Base-by-base conservation (phyloP, 2,113 vertebrate species). In the Sebastes fasciatus region DNA sequence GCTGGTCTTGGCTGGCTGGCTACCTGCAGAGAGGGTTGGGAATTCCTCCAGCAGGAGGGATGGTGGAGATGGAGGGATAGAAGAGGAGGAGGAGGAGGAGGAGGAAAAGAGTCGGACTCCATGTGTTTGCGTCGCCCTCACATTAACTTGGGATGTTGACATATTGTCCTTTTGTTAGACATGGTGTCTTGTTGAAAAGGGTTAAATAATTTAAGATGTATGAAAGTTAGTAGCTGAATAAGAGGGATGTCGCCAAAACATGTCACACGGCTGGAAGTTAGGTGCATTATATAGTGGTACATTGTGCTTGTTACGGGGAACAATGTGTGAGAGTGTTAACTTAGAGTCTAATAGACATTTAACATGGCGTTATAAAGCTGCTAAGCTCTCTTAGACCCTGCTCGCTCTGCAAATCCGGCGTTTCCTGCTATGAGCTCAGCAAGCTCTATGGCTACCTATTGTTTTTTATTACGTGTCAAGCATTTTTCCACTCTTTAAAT, bases 11-110 rank as follows among this genome's bases (percentile, higher is more conserved):
- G 95, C 82, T 88, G 94, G 94, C 91, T 91, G 96, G 95, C 94
- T 95, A 96, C 97, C 96, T 96, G 96, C 95, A 92, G 96, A 96
- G 97, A 96, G 93, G 93, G 91, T 93, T 95, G 95, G 96, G 95
- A 96, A 96, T 96, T 94, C 92, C 94, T 95, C 90, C 92, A 95
- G 92, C 95, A 88, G 95, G 93, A 95, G 93, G 94, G 94, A 93
- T 90, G 82, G 78, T 84, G 84, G 88, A 80, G 87, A 89, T 77
- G 84, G 85, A 79, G 80, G 88, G 92, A 88, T 92, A 86, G 88
- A 83, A 90, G 95, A 91, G 34, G 49, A 13, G 65, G 66, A 68
- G 80, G 54, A 68, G 80, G 54, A 92, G 94, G 80, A 90, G 92
- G 86, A 91, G 71, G 65, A 34, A 34, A 34, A 66, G 84, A 83